A percentile compares a stretch with the other conserved stretches of the same genome.
phyloP scores from a whole-genome alignment of 64 coral and sea anemone species.

The Hydrozoanthus tunicans region DNA sequence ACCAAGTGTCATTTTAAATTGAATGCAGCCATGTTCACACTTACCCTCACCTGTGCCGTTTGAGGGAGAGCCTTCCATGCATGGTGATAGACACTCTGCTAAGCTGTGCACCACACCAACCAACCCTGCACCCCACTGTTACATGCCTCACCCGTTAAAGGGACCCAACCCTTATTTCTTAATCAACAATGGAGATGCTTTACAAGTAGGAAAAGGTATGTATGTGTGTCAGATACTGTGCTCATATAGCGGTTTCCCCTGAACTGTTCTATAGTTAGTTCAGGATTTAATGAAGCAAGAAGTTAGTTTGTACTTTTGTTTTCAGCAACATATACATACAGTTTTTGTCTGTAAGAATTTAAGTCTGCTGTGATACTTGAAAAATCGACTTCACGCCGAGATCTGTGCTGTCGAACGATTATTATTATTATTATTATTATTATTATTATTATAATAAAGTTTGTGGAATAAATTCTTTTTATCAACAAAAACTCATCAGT shows the following conservation, averaged over 20 bases:
- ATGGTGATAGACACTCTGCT: constrained; percentile 33
- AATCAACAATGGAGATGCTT: constrained; percentile 39
- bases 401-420: no score
- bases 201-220: constrained; percentile 46
- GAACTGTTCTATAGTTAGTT: no score
- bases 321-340: not conserved
- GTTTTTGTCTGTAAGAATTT: not conserved
- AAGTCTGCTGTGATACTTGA: no score
- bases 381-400: no score
- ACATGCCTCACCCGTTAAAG: constrained; percentile 25
- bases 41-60: constrained; percentile 22
- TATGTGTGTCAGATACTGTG: not conserved
- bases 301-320: no score
- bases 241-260: no score
- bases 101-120: constrained; percentile 29
- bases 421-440: no score
- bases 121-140: constrained; percentile 14
- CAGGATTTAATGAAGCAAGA: no score
- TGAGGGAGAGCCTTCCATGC: not conserved
- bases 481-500: no score
- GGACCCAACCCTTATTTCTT: constrained; percentile 29
- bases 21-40: constrained; percentile 14
- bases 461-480: no score
- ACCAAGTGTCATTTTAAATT: not conserved
- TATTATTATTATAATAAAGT: no score